Evolutionary conservation across 2,888 invertebrate species (phyloP).

Genomic region (Acleris laterana): DNA sequence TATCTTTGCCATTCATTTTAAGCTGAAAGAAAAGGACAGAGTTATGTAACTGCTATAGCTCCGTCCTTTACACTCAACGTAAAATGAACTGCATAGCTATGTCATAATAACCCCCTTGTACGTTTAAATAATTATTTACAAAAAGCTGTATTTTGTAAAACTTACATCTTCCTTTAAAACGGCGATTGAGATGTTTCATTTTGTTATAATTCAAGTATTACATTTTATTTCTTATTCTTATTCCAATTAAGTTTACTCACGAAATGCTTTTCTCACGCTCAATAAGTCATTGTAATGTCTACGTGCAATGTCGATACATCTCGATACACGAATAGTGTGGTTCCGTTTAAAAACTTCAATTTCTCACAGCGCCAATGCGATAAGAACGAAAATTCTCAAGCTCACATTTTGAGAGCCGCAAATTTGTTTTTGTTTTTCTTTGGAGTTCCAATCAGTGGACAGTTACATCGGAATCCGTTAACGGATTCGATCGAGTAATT

Average conservation of each 20-base stretch:
- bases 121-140: too few relatives aligned
- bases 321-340: conserved; percentile 4
- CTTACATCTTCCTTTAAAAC: background rate
- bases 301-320: conserved; percentile 32
- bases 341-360: conserved; percentile 3
- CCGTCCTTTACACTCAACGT: too few relatives aligned
- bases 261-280: conserved; percentile 50
- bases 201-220: too few relatives aligned
- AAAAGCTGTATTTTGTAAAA: too few relatives aligned
- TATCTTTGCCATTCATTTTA: too few relatives aligned
- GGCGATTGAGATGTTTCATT: background rate
- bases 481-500: conserved; percentile 42
- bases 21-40: too few relatives aligned
- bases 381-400: conserved; percentile 2
- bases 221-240: conserved; percentile 30
- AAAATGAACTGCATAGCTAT: too few relatives aligned
- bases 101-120: too few relatives aligned
- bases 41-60: too few relatives aligned
- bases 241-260: conserved; percentile 42
- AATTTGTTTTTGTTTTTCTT: conserved; percentile 30
- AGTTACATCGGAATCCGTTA: conserved; percentile 57
- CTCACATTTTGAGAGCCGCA: conserved; percentile 19
- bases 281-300: conserved; percentile 40
- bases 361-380: background rate
- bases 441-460: conserved; percentile 50